phyloP scores from a whole-genome alignment of 2,113 vertebrate genomes.

The Setophaga coronata region DNA sequence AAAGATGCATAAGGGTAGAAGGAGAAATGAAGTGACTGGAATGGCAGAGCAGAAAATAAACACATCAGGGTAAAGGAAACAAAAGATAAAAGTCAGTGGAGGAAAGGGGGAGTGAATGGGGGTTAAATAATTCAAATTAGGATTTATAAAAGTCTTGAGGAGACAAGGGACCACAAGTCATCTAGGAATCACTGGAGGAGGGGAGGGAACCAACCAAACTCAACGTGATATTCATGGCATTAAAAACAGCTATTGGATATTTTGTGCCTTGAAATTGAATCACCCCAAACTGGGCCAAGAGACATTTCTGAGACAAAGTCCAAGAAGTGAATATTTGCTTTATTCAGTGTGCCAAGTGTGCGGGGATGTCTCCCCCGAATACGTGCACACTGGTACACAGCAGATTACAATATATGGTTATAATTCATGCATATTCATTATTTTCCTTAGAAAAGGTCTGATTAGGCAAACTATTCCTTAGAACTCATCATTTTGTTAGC shows the following conservation, averaged over 20 bases:
- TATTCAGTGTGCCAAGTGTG: fast-evolving
- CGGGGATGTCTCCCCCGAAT: fast-evolving
- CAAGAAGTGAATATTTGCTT: background rate
- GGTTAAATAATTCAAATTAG: conserved; percentile 28
- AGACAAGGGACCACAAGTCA: background rate
- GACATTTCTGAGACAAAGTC: background rate
- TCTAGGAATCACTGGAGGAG: background rate
- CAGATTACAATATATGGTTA: background rate
- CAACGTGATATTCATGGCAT: background rate
- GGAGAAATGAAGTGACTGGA: background rate
- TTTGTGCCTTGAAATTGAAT: background rate
- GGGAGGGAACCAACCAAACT: background rate
- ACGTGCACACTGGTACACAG: fast-evolving
- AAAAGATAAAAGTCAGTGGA: background rate
- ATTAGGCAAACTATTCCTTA: background rate
- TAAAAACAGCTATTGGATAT: background rate
- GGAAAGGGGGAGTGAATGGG: background rate
- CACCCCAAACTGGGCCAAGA: background rate
- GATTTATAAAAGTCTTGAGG: background rate
- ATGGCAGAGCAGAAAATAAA: background rate
- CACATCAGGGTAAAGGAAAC: background rate
- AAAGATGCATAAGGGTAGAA: background rate
- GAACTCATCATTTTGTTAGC: too few relatives aligned
- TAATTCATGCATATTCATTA: background rate
- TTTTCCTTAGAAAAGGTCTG: background rate